These are phyloP conservation scores for Herpetotheres cachinnans DNA, from an alignment of 2,113 vertebrate species.

Conservation along the genomic window DNA sequence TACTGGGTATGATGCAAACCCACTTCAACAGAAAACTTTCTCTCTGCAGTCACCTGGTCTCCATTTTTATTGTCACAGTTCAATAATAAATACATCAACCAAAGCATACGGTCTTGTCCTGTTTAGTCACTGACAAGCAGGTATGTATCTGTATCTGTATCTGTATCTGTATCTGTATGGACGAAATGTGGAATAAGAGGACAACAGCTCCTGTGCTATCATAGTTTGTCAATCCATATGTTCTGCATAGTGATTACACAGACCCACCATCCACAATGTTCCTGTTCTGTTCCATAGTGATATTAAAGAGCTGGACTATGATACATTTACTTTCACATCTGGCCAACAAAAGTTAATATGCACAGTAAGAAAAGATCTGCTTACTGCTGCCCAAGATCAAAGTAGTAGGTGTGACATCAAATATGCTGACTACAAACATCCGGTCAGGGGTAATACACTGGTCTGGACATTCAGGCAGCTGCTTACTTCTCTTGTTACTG, in stretches of 20 bases:
- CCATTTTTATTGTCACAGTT: background rate
- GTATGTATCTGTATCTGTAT: too few species aligned
- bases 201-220: background rate
- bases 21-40: background rate
- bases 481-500: background rate
- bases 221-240: background rate
- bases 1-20: background rate
- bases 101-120: background rate
- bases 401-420: background rate
- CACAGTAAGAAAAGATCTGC: background rate
- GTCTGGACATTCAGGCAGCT: background rate
- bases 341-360: background rate
- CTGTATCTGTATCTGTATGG: rapidly evolving
- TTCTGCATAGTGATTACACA: background rate
- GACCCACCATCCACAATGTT: background rate
- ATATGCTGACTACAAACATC: background rate
- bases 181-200: background rate
- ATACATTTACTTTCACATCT: background rate
- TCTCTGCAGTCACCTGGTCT: background rate
- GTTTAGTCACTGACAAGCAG: background rate
- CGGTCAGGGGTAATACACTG: background rate
- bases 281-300: background rate
- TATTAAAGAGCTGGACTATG: background rate
- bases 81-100: background rate
- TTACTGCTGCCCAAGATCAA: background rate